Evolutionary conservation across 2,113 vertebrate species (phyloP), one percentile per base, ranked within the genome.

Genomic region (Thunnus thynnus): DNA sequence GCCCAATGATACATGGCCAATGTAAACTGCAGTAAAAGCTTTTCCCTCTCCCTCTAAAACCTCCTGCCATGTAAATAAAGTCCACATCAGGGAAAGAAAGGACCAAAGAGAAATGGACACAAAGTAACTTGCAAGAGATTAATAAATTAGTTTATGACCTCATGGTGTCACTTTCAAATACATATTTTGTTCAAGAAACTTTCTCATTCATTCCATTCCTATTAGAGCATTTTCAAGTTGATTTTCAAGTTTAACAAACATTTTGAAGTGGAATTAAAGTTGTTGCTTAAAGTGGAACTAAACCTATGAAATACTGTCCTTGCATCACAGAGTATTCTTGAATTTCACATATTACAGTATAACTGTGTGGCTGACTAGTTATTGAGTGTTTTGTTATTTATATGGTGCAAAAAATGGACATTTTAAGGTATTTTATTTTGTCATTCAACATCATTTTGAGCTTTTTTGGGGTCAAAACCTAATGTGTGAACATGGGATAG

Each of bases 21-120:
- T 86, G 89, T 93, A 91, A 94, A 94, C 90, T 76, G 82, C 78
- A 73, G 89, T 93, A 92, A 95, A 94, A 94, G 89, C 91, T 91
- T 92, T 92, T 86, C 84, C 62, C 86, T 79, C 84, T 76, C 72
- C 16, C 78, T 75, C 83, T 88, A 76, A 91, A 92, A 82, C 79
- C 82, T 79, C 74, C 73, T 74, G 84, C 88, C 76, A 80, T 92
- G 86, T 94, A 94, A 93, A 94, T 92, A 94, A 91, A 92, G 74
- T 80, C 64, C 74, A 88, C 88, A 90, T 91, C 80, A 84, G 82
- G 78, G 51, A 48, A 32, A 71, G 77, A 76, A 76, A 72, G 30
- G 63, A 62, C 56, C 48, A 20, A 84, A 86, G 74, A 78, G 55
- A 55, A 75, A 82, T 69, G 48, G 65, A 92, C 78, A 83, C 72